These are phyloP conservation scores for Mycetomoellerius zeteki DNA, from an alignment of 1,140 invertebrate species.

Conservation along the genomic window DNA sequence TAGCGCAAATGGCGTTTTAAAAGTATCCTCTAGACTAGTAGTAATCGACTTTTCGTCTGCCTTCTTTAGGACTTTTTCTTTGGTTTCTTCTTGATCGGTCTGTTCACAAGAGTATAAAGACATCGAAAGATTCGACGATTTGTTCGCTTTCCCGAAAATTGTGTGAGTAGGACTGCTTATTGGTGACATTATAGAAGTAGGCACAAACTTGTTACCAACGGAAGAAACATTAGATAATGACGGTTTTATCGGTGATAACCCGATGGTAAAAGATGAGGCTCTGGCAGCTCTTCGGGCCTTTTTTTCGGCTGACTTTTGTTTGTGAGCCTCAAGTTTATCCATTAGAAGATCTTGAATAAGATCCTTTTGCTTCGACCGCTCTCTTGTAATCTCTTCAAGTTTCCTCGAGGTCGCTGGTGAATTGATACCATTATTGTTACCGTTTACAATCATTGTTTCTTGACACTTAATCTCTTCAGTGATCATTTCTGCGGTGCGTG, in stretches of 20 bases:
- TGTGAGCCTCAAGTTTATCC: constrained; percentile 91
- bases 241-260: constrained; percentile 76
- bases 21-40: constrained; percentile 63
- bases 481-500: constrained; percentile 83
- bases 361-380: constrained; percentile 90
- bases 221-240: constrained; percentile 43
- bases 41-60: constrained; percentile 15
- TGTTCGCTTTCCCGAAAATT: constrained; percentile 80
- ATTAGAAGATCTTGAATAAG: constrained; percentile 93
- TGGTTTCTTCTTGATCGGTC: constrained; percentile 14
- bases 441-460: constrained; percentile 68
- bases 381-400: constrained; percentile 90
- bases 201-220: constrained; percentile 74
- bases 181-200: constrained; percentile 72
- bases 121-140: constrained; percentile 57
- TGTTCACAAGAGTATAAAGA: not conserved
- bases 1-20: constrained; percentile 86
- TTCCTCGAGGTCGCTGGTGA: constrained; percentile 87
- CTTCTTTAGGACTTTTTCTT: constrained; percentile 29
- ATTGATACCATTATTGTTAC: constrained; percentile 77
- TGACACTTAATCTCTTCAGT: constrained; percentile 84
- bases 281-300: constrained; percentile 86
- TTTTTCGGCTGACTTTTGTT: constrained; percentile 89
- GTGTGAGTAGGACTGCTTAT: constrained; percentile 75
- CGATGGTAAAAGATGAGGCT: constrained; percentile 79